Evolutionary conservation across 2,113 vertebrate genomes (phyloP), one percentile per base, ranked within the genome.

Genomic region (Callorhinus ursinus): DNA sequence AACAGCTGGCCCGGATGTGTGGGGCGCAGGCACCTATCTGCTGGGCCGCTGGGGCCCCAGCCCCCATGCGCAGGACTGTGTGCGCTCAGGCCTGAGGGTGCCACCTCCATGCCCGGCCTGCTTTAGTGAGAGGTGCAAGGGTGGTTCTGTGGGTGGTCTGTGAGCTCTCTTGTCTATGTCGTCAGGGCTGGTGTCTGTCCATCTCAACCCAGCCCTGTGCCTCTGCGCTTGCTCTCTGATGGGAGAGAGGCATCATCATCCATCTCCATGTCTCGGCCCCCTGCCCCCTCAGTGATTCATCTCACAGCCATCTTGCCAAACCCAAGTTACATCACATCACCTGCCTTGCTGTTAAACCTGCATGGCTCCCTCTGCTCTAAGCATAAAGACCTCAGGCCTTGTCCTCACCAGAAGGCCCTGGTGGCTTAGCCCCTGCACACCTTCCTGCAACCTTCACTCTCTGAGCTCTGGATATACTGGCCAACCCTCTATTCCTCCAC

Each of bases 111-210:
- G 12, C 2, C 12, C 10, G 0, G 13, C 61, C 39, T 21, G 12
- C 1, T 1, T 1, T 2, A 1, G 7, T 15, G 4, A 14, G 39
- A 49, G 71, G 22, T 4, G 1, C 14, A 22, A 39, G 33, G 85
- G 24, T 12, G 59, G 33, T n/a, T 21, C 79, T 42, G 74, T 14
- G 31, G 51, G 61, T 7, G 79, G 28, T 10, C 36, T 36, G 11
- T 36, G 11, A 14, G 49, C 57, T 63, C 31, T 55, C 22, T 46
- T 1, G 2, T 16, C 61, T 77, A 46, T 26, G 7, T 65, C 16
- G 1, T 13, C 4, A 53, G 67, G 69, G 24, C 26, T 39, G 79
- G 31, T 5, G n/a, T 39, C 15, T 4, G 2, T 39, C 42, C 10
- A 5, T 36, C 33, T 80, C 28, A 13, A 46, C 4, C 13, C 61